Conservation (phyloP, 2,888 invertebrate genomes). For the Conistra vaccinii region DNA sequence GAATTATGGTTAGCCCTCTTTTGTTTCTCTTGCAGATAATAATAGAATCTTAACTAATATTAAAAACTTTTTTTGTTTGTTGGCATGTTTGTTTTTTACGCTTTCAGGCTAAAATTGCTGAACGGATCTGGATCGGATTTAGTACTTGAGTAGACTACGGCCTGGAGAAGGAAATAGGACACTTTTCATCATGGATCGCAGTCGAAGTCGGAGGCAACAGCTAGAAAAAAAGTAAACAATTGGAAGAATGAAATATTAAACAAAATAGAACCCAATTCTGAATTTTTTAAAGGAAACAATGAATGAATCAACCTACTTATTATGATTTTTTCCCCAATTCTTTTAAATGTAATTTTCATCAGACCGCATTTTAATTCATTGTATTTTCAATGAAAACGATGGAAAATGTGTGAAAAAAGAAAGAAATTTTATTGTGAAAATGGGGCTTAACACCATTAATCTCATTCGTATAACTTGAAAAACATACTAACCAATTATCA, state of each 20-base stretch:
- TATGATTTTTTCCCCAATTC: not conserved
- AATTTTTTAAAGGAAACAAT: not conserved
- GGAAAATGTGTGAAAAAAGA: not conserved
- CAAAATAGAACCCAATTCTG: not conserved
- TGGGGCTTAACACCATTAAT: not conserved
- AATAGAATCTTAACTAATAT: too few relatives aligned
- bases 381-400: not conserved
- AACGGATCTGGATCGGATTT: too few relatives aligned
- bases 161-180: too few relatives aligned
- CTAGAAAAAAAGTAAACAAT: too few relatives aligned
- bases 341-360: not conserved
- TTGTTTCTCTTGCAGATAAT: not conserved
- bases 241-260: not conserved
- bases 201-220: too few relatives aligned
- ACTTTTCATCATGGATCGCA: too few relatives aligned
- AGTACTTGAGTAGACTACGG: too few relatives aligned
- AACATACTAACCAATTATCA: conserved; percentile 17
- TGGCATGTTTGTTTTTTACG: too few relatives aligned
- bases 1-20: not conserved
- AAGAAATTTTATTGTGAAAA: not conserved
- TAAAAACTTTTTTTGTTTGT: too few relatives aligned
- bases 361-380: not conserved
- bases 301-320: not conserved
- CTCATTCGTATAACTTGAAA: conserved; percentile 5
- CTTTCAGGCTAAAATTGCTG: too few relatives aligned